Evolutionary conservation across 2,888 invertebrate genomes (phyloP).

Genomic region (Meloe dianella): DNA sequence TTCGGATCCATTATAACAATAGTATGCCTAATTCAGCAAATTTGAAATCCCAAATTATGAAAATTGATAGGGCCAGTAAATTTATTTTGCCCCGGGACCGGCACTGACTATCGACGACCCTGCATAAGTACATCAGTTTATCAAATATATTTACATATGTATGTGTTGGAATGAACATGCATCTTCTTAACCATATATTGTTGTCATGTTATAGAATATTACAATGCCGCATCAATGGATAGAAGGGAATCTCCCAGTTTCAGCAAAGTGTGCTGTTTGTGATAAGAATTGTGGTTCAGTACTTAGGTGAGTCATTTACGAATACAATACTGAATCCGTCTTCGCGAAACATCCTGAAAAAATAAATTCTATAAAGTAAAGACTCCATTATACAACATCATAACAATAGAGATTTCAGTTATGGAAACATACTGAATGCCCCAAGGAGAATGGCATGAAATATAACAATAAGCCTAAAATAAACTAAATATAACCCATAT

Average conservation of each 20-base stretch:
- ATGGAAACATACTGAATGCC: not conserved
- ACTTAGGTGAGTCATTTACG: conserved; percentile 67
- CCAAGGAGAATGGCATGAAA: not conserved
- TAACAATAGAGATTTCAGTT: not conserved
- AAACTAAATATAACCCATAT: not conserved
- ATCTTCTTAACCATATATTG: not conserved
- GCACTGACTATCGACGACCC: too few relatives aligned
- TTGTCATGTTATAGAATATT: conserved; percentile 74
- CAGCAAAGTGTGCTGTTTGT: conserved; percentile 90
- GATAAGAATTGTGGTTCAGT: conserved; percentile 98
- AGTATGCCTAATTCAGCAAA: too few relatives aligned
- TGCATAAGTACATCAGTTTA: too few relatives aligned
- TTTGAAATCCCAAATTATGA: too few relatives aligned
- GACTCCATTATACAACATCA: not conserved
- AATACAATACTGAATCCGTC: conserved; percentile 4
- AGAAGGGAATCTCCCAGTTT: conserved; percentile 95
- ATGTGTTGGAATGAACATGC: not conserved
- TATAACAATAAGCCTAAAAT: not conserved
- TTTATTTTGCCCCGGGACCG: too few relatives aligned
- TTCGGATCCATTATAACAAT: too few relatives aligned
- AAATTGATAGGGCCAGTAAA: too few relatives aligned
- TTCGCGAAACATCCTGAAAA: too few relatives aligned
- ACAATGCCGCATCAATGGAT: conserved; percentile 99
- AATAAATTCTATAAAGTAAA: too few relatives aligned
- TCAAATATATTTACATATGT: too few relatives aligned